phyloP scores from a whole-genome alignment of 2,888 invertebrate species.

The Drosophila anomelani region DNA sequence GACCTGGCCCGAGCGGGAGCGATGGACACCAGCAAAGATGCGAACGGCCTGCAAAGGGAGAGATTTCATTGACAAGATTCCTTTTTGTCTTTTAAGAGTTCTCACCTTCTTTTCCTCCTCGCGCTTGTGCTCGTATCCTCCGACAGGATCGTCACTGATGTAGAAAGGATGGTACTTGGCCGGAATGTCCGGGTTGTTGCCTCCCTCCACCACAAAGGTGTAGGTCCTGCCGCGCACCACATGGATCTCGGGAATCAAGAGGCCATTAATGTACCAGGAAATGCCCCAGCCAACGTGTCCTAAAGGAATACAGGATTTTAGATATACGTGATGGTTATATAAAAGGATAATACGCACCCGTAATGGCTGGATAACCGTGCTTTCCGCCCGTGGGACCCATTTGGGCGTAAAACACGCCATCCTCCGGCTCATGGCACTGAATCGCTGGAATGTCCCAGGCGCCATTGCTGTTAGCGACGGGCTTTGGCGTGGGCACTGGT shows the following conservation, averaged over 20 bases:
- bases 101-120: constrained; percentile 91
- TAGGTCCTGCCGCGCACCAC: constrained; percentile 94
- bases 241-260: constrained; percentile 95
- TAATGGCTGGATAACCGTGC: constrained; percentile 94
- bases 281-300: constrained; percentile 98
- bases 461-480: constrained; percentile 86
- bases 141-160: constrained; percentile 96
- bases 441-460: constrained; percentile 96
- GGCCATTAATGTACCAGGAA: constrained; percentile 97
- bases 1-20: constrained; percentile 88
- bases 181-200: constrained; percentile 90
- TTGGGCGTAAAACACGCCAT: constrained; percentile 96
- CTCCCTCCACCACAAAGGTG: constrained; percentile 95
- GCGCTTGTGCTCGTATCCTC: constrained; percentile 94
- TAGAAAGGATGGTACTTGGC: constrained; percentile 97
- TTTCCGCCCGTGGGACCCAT: constrained; percentile 97
- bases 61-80: not conserved
- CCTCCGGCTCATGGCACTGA: constrained; percentile 94
- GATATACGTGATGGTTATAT: too few species aligned
- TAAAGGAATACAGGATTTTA: constrained; percentile 79
- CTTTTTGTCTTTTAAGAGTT: accelerated
- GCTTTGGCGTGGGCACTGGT: constrained; percentile 87
- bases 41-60: constrained; percentile 87
- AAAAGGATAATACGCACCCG: constrained; percentile 86
- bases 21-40: constrained; percentile 93